Base-by-base conservation (phyloP, 2,888 invertebrate genomes). In the Myathropa florea region DNA sequence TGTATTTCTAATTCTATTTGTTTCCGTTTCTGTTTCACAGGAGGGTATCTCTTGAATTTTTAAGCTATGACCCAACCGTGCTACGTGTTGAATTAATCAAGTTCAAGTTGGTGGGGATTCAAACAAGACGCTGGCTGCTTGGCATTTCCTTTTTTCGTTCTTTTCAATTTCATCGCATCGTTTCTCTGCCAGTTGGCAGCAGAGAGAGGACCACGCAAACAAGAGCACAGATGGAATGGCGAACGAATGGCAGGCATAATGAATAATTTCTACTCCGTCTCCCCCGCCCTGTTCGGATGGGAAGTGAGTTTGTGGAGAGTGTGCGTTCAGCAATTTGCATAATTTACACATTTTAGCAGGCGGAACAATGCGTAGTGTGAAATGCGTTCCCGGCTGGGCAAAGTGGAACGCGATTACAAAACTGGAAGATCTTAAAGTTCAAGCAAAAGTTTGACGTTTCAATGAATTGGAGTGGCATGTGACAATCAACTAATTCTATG, bases 61-160 rank as follows among this genome's bases (percentile, higher is more conserved):
- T 53, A 70, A 46, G 33, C 14, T 55, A 6, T 57, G 63, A 21
- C 63, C 57, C 46, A 57, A 12, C 33, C 26, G 28, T 39, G 28
- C 70, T 61, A 77, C 83, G 67, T 83, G 83, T 78, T 83, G 83
- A 83, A 83, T 83, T 78, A 78, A 78, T 83, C 83, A 79, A 83
- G 79, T 83, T 83, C 79, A 83, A 78, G 64, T 72, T 71, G 71
- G 14, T 70, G 24, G 65, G 64, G 55, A 71, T 55, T 63, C 36
- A 64, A 46, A 61, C 63, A 55, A 71, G 65, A 59, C 60, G 61
- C n/a, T 46, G 18, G 7, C 18, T 7, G 18, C 7, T 39, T 46
- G 46, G 46, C 46, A 46, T 46, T 46, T 46, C 4, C n/a, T 18
- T 18, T 12, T 46, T 57, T 24, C 24, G 30, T 36, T 24, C 70